Evolutionary conservation across 2,113 vertebrate genomes (phyloP).

Genomic region (Leucosticte australis): DNA sequence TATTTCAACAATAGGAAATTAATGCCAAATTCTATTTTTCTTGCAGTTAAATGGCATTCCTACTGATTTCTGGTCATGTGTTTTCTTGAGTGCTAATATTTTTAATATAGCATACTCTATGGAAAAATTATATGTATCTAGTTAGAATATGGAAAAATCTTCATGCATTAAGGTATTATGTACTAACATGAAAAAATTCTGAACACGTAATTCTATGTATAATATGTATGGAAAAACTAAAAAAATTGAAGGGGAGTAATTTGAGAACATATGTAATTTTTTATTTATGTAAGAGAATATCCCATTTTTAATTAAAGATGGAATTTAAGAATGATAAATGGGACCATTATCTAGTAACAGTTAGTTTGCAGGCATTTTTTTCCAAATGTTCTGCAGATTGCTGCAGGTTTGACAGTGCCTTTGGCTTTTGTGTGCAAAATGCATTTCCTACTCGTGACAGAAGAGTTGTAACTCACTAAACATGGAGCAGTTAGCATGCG

Average conservation of each 20-base stretch:
- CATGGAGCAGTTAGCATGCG: background rate
- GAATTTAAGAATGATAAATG: conserved; percentile 55
- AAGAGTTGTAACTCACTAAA: conserved; percentile 50
- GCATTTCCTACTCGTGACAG: conserved; percentile 18
- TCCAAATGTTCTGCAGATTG: background rate
- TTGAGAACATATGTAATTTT: conserved; percentile 28
- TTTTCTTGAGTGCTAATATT: background rate
- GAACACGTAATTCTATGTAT: background rate
- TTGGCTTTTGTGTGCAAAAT: conserved; percentile 47
- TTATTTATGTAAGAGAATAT: conserved; percentile 41
- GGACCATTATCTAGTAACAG: background rate
- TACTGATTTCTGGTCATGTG: background rate
- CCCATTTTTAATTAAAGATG: conserved; percentile 58
- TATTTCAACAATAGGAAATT: too few species aligned
- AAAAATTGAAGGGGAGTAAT: background rate
- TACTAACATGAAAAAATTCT: background rate
- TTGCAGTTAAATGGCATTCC: background rate
- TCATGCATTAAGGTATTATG: background rate
- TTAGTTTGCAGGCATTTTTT: conserved; percentile 41
- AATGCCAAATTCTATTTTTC: background rate
- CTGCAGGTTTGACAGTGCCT: conserved; percentile 20
- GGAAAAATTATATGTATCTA: background rate
- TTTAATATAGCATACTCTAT: background rate
- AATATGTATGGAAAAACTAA: background rate
- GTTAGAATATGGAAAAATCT: background rate